A percentile compares a stretch with the other conserved stretches of the same genome.
These are phyloP conservation scores for Lithobates pipiens DNA, from an alignment of 2,797 vertebrate species.

Conservation along the genomic window DNA sequence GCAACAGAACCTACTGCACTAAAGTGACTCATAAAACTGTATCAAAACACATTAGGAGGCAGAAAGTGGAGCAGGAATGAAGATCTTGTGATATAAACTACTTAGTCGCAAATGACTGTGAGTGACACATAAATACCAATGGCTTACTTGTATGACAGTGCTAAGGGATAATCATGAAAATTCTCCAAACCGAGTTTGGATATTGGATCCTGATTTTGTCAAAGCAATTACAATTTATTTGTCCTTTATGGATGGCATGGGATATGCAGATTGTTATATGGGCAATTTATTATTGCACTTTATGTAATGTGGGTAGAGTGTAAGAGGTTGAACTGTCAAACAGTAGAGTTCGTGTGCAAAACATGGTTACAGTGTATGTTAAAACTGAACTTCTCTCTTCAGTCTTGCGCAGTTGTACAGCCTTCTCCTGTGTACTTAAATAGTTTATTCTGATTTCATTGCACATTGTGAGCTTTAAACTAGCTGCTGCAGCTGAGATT, in stretches of 20 bases:
- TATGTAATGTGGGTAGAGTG: not conserved
- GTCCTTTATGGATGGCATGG: not conserved
- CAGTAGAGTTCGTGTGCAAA: not conserved
- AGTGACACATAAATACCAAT: conserved; percentile 38
- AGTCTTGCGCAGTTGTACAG: no score
- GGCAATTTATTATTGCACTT: not conserved
- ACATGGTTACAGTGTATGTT: no score
- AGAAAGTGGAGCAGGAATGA: conserved; percentile 32
- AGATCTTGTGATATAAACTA: conserved; percentile 32
- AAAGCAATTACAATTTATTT: conserved; percentile 1
- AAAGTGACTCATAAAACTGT: conserved; percentile 51
- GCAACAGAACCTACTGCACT: conserved; percentile 36
- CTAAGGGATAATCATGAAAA: conserved; percentile 11
- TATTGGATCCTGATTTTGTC: not conserved
- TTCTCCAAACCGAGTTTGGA: not conserved
- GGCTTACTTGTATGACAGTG: conserved; percentile 15
- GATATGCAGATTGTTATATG: not conserved
- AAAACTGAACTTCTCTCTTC: no score
- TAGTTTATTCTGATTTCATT: no score
- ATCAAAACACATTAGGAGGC: conserved; percentile 42
- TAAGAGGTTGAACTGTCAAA: not conserved
- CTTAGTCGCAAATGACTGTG: conserved; percentile 41
- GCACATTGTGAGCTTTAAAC: no score
- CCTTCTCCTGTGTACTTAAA: no score
- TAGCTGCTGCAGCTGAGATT: no score